Evolutionary conservation across 2,113 vertebrate species (phyloP).

Genomic region (Nothoprocta pentlandii): DNA sequence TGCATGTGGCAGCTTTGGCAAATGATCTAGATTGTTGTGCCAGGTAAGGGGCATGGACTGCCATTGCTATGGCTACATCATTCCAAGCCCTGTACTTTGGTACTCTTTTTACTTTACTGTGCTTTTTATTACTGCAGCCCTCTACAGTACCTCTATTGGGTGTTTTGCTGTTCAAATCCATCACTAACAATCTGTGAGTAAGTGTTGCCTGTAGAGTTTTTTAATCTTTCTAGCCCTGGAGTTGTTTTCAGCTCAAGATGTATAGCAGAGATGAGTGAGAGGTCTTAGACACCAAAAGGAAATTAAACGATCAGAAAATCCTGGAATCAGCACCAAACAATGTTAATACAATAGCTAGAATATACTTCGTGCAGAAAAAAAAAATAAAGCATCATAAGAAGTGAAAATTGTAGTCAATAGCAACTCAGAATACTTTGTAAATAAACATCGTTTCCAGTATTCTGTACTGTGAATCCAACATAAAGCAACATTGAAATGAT

Average conservation of each 20-base stretch:
- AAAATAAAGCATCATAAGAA: not conserved
- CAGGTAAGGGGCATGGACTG: not conserved
- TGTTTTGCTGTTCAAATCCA: not conserved
- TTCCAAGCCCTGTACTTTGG: not conserved
- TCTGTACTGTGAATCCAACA: not conserved
- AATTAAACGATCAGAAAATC: not conserved
- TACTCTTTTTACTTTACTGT: too few species aligned
- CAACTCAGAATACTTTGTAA: not conserved
- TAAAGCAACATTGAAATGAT: not conserved
- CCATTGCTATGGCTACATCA: not conserved
- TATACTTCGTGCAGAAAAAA: not conserved
- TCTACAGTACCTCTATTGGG: not conserved
- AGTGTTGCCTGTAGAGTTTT: not conserved
- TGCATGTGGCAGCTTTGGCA: not conserved
- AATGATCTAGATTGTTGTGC: accelerated
- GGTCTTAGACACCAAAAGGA: not conserved
- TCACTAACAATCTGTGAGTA: not conserved
- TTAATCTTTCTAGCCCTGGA: not conserved
- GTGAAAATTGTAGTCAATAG: not conserved
- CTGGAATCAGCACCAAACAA: not conserved
- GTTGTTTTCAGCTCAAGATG: not conserved
- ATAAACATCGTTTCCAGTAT: not conserved
- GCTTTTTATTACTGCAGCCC: not conserved
- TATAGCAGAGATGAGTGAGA: not conserved
- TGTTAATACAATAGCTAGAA: not conserved